Base-by-base conservation (phyloP, 2,797 vertebrate genomes). In the Acanthurus leucopareius region DNA sequence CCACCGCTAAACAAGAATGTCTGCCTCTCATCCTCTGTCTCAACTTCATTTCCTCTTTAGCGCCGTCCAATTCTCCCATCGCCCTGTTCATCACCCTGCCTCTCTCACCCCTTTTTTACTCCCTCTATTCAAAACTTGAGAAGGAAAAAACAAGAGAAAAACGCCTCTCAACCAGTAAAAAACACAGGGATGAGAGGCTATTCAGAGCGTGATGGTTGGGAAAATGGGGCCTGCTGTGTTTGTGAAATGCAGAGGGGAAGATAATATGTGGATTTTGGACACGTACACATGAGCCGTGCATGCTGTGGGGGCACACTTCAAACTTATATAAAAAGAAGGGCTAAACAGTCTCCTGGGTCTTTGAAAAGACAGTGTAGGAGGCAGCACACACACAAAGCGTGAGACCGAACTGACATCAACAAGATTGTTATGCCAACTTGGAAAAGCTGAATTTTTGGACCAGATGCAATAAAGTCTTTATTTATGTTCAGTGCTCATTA, bases 41-140 rank as follows among this genome's bases (percentile, higher is more conserved):
- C 63, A 80, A 80, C 71, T 78, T 79, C 80, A 88, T 90, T 83
- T 87, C 64, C 72, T 86, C 75, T 77, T 64, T 57, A 69, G 64
- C 16, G 17, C 73, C 45, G 82, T 78, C 59, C 79, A 83, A 67
- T 76, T 90, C 79, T 87, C 80, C 86, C 69, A 71, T 45, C 60
- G 10, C 56, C 79, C 73, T 22, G 77, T 58, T 85, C 61, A 77
- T 85, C 77, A 71, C 64, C 38, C 45, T 5, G 49, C 45, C 75
- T 73, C 79, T 82, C 83, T 80, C 61, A 48, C 82, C 66, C 74
- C 17, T 66, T 84, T 84, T 83, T 80, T 62, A 76, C 72, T 69
- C 66, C 73, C 71, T 84, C 82, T 82, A 88, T 94, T 94, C 87
- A 93, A 64, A 85, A 77, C 61, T 73, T 74, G 71, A 90, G 85